These are phyloP conservation scores for Scolopax mira DNA, from an alignment of 2,113 vertebrate genomes.

Conservation along the genomic window DNA sequence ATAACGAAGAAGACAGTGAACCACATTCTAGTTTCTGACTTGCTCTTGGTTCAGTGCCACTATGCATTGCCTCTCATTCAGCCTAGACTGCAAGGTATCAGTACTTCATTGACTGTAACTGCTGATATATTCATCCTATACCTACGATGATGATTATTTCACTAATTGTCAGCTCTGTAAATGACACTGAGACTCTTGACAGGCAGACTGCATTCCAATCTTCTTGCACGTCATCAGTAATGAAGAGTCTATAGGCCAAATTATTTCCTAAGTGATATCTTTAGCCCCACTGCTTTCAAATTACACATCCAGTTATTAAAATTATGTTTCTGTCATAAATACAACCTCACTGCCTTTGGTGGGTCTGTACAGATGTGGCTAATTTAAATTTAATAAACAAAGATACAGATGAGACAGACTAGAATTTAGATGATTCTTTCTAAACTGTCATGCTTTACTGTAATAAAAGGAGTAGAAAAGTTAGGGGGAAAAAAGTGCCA, in stretches of 20 bases:
- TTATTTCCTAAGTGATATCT: slow-evolving; percentile 1
- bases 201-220: background rate
- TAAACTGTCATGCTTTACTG: background rate
- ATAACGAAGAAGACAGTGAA: background rate
- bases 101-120: background rate
- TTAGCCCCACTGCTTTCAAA: background rate
- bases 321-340: slow-evolving; percentile 2
- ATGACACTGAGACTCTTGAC: background rate
- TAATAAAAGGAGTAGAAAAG: background rate
- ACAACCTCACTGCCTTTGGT: background rate
- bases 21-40: background rate
- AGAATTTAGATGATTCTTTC: background rate
- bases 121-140: background rate
- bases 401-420: background rate
- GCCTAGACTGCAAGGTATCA: background rate
- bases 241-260: slow-evolving; percentile 2
- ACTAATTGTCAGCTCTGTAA: slow-evolving; percentile 18
- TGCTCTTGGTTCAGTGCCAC: background rate
- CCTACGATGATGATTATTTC: background rate
- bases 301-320: slow-evolving; percentile 15
- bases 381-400: slow-evolving; percentile 36
- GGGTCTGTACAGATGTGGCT: background rate
- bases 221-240: background rate
- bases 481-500: background rate
- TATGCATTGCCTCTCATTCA: background rate